These are phyloP conservation scores for Seira musarum DNA, from an alignment of 2,888 invertebrate species.

Conservation along the genomic window DNA sequence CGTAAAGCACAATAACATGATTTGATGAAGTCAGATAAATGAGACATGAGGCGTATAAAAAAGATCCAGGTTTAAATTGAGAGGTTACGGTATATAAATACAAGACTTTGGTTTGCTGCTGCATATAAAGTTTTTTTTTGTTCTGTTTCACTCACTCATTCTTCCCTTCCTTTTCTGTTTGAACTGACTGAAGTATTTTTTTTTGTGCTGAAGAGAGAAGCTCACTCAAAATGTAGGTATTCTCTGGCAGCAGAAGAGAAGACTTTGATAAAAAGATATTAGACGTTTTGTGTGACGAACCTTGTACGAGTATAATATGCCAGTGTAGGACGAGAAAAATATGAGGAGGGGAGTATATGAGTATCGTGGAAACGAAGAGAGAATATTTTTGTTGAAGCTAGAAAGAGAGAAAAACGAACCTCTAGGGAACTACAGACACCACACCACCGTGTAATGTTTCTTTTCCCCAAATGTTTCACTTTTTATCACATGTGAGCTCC, in stretches of 20 bases:
- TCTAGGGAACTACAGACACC: slow-evolving; percentile 57
- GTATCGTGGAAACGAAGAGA: neutral
- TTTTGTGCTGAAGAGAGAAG: slow-evolving; percentile 21
- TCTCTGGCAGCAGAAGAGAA: slow-evolving; percentile 42
- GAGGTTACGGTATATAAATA: too few relatives aligned
- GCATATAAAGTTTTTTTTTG: slow-evolving; percentile 12
- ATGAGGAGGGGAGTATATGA: slow-evolving; percentile 48
- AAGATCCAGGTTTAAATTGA: too few relatives aligned
- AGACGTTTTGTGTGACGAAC: slow-evolving; percentile 57
- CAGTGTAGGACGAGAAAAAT: slow-evolving; percentile 45
- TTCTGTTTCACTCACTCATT: slow-evolving; percentile 40
- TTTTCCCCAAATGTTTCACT: slow-evolving; percentile 62
- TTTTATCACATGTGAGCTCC: slow-evolving; percentile 59
- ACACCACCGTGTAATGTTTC: slow-evolving; percentile 63
- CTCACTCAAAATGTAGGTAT: slow-evolving; percentile 57
- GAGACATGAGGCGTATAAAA: too few relatives aligned
- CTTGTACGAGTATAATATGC: neutral
- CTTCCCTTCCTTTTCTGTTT: slow-evolving; percentile 23
- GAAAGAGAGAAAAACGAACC: slow-evolving; percentile 36
- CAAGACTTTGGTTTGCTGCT: neutral
- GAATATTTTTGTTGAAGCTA: slow-evolving; percentile 47
- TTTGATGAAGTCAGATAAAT: too few relatives aligned
- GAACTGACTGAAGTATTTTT: slow-evolving; percentile 26
- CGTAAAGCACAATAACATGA: too few relatives aligned
- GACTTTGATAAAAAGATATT: slow-evolving; percentile 61